Base-by-base conservation (phyloP, 2,888 invertebrate species). In the Limnephilus auricula region DNA sequence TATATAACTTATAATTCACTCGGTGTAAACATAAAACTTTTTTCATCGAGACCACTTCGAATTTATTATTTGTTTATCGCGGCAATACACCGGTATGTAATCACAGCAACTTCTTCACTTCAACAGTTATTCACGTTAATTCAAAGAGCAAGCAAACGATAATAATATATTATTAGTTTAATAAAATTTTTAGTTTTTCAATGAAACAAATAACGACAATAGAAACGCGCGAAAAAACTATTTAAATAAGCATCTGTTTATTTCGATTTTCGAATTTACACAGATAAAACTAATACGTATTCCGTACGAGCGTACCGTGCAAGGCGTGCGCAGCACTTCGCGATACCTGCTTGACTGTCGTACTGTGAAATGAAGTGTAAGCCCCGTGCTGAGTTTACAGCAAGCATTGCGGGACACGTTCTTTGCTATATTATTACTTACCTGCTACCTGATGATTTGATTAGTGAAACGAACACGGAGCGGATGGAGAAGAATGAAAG, bases 271-370 rank as follows among this genome's bases (percentile, higher is more conserved):
- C 82, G 34, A 82, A 85, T 32, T n/a, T 18, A 15, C 85, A 45
- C 40, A 30, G 85, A 85, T n/a, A 65, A n/a, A 65, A 65, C 6
- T 25, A 85, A 85, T 25, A 30, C 30, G 30, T 30, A 30, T 4
- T 12, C 85, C 85, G 40, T 30, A 40, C 10, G 37, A n/a, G 40
- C 40, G 85, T 85, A 30, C n/a, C n/a, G 45, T 40, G 40, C 85
- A 40, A n/a, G n/a, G 40, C 85, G 85, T 25, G 40, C 85, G 85
- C 85, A 30, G 45, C 85, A 25, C 13, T 15, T 15, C 40, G 85
- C 85, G 85, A 30, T 85, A 85, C 85, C 40, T 85, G 85, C 30
- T 40, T 40, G 85, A 85, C 85, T 85, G 85, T 37, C 85, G 85
- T 30, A 30, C 37, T 25, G 40, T 85, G 85, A 85, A 85, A 45